Evolutionary conservation across 1,140 invertebrate species (phyloP), one percentile per base, ranked within the genome.

Genomic region (Drosophila nikananu): DNA sequence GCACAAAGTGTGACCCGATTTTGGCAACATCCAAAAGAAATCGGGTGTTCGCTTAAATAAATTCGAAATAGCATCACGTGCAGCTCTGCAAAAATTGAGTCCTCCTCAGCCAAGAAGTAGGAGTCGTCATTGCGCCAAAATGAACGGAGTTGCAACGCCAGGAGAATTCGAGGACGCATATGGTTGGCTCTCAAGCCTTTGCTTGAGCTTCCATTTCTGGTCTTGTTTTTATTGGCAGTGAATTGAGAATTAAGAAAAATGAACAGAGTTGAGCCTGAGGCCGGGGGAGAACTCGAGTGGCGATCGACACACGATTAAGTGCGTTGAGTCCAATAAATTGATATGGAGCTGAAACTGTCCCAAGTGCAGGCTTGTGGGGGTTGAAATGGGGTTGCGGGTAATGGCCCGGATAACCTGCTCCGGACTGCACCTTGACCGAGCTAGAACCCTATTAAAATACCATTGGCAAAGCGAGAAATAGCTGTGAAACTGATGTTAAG

Each of bases 1-100:
- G 75, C 70, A 83, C 25, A 76, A 84, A 84, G 73, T 80, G 67
- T 77, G 81, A 84, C 81, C 81, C 77, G 67, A 73, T 80, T 84
- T 84, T 61, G 74, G 61, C 39, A 42, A 74, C 62, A 54, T 58
- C 42, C 32, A 48, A 74, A 25, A 41, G 48, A 74, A 25, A 41
- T 27, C 46, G 30, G 64, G 32, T 27, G 30, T 49, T 52, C 32
- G 71, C 60, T 58, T 41, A 55, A 74, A 79, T 57, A 46, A 71
- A 83, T 66, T 60, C 48, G 68, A 68, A 83, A 80, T 80, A 55
- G 55, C 65, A 71, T 75, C 82, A 86, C 75, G 82, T 86, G 78
- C 58, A 75, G 41, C 32, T 44, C 23, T 19, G 37, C 46, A 59
- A 44, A 63, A 41, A 49, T 17, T 9, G 9, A 19, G 23, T 51